These are phyloP conservation scores for Pseudomugil gertrudae DNA, from an alignment of 2,797 vertebrate genomes.

Conservation along the genomic window DNA sequence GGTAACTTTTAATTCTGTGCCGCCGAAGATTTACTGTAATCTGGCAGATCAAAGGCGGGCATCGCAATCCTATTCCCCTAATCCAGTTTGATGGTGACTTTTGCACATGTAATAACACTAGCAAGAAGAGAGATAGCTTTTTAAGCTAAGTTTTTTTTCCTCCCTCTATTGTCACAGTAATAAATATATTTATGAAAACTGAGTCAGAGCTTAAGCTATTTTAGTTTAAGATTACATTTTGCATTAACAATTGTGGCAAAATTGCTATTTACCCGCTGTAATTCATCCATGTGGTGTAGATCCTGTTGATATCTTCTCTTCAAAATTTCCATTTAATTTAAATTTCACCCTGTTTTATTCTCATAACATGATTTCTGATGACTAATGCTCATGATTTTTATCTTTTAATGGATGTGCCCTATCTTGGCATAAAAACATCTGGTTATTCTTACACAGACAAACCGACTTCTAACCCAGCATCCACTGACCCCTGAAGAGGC, in stretches of 20 bases:
- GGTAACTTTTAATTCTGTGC: constrained; percentile 77
- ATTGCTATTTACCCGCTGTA: constrained; percentile 5
- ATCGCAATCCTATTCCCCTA: constrained; percentile 82
- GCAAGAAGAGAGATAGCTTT: constrained; percentile 66
- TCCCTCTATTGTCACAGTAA: constrained; percentile 60
- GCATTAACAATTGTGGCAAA: constrained; percentile 51
- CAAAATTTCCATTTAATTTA: constrained; percentile 9
- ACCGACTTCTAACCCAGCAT: constrained; percentile 16
- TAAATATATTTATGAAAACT: constrained; percentile 66
- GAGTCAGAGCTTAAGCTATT: constrained; percentile 49
- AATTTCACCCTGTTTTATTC: constrained; percentile 15
- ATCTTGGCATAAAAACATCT: constrained; percentile 46
- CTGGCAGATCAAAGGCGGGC: constrained; percentile 84
- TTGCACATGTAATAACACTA: constrained; percentile 78
- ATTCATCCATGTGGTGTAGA: not conserved
- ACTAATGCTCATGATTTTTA: constrained; percentile 17
- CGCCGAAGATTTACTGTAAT: constrained; percentile 83
- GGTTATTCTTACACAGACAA: constrained; percentile 32
- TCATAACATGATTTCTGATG: constrained; percentile 23
- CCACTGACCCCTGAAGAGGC: constrained; percentile 32
- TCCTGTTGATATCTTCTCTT: constrained; percentile 13
- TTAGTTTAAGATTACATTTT: constrained; percentile 54
- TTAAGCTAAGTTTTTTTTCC: constrained; percentile 43
- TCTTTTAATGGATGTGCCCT: constrained; percentile 35
- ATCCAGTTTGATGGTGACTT: constrained; percentile 82